Evolutionary conservation across 2,797 vertebrate genomes (phyloP).

Genomic region (Chaetodon trifasciatus): DNA sequence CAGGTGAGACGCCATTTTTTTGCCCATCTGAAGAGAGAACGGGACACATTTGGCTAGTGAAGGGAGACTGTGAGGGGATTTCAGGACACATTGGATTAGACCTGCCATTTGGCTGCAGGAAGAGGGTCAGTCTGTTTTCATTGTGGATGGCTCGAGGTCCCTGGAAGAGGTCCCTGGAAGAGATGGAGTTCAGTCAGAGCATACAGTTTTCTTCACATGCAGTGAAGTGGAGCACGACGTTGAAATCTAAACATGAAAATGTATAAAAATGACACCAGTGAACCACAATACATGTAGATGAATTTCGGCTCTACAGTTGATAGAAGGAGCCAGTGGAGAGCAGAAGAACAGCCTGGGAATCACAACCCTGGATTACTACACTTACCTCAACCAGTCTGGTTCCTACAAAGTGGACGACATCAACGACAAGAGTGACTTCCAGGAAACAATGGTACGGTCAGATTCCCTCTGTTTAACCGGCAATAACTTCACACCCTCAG

Average conservation of each 20-base stretch:
- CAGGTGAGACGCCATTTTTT: slow-evolving; percentile 87
- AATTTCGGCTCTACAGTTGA: slow-evolving; percentile 84
- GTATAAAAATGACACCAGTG: not conserved
- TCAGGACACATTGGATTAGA: slow-evolving; percentile 49
- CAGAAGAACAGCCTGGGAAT: slow-evolving; percentile 94
- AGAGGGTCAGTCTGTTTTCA: slow-evolving; percentile 59
- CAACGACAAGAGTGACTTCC: slow-evolving; percentile 94
- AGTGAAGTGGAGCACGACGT: slow-evolving; percentile 3
- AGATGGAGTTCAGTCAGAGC: slow-evolving; percentile 24
- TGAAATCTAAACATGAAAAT: slow-evolving; percentile 12
- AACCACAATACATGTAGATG: not conserved
- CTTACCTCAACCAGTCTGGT: slow-evolving; percentile 96
- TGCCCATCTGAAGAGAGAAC: slow-evolving; percentile 33
- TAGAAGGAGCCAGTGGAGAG: slow-evolving; percentile 93
- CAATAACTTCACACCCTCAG: not conserved
- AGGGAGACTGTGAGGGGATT: slow-evolving; percentile 45
- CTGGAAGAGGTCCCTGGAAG: slow-evolving; percentile 52
- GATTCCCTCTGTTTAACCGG: not conserved
- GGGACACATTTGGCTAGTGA: slow-evolving; percentile 32
- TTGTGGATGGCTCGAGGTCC: slow-evolving; percentile 45
- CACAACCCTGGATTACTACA: slow-evolving; percentile 96
- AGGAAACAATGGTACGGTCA: slow-evolving; percentile 91
- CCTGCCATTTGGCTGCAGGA: slow-evolving; percentile 47
- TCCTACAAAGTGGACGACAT: slow-evolving; percentile 99
- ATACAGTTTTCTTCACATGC: slow-evolving; percentile 33